phyloP scores from a whole-genome alignment of 30 jellyfish, hydroid and myxozoan species.

The Nemopilema nomurai region DNA sequence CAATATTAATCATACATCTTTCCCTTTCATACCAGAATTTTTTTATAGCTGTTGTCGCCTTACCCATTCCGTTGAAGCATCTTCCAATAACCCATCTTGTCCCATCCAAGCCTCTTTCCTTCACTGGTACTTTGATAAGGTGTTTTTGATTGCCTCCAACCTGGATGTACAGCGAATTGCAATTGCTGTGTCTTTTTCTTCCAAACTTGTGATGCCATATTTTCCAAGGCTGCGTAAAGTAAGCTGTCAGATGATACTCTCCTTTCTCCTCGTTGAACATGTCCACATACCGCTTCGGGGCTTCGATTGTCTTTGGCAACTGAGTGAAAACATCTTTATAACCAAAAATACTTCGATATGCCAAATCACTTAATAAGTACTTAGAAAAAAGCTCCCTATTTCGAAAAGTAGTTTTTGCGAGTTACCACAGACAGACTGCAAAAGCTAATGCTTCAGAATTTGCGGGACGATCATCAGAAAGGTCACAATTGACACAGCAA shows the following conservation, averaged over 20 bases:
- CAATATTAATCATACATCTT: not conserved
- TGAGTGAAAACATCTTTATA: not conserved
- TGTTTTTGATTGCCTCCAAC: slow-evolving; percentile 17
- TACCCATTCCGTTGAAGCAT: slow-evolving; percentile 55
- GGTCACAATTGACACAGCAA: too few relatives aligned
- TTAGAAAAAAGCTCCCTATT: not conserved
- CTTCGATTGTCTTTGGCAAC: not conserved
- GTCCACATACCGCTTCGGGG: not conserved
- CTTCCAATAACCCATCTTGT: slow-evolving; percentile 48
- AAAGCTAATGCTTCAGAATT: too few relatives aligned
- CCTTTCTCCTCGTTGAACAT: slow-evolving; percentile 21
- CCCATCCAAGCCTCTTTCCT: slow-evolving; percentile 1
- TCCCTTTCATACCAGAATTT: not conserved
- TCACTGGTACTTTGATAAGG: slow-evolving; percentile 22
- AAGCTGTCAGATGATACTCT: slow-evolving; percentile 35
- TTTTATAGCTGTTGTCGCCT: not conserved
- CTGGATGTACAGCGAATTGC: slow-evolving; percentile 43
- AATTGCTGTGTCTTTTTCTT: slow-evolving; percentile 22
- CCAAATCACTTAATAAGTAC: too few relatives aligned
- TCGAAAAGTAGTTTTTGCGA: too few relatives aligned
- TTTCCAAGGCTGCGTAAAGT: slow-evolving; percentile 29
- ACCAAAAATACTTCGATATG: not conserved
- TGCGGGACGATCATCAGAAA: too few relatives aligned
- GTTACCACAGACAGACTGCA: too few relatives aligned
- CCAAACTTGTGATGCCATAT: slow-evolving; percentile 18